A percentile compares a stretch with the other conserved stretches of the same genome.
phyloP scores from a whole-genome alignment of 2,113 vertebrate species.

The Illadopsis cleaveri region DNA sequence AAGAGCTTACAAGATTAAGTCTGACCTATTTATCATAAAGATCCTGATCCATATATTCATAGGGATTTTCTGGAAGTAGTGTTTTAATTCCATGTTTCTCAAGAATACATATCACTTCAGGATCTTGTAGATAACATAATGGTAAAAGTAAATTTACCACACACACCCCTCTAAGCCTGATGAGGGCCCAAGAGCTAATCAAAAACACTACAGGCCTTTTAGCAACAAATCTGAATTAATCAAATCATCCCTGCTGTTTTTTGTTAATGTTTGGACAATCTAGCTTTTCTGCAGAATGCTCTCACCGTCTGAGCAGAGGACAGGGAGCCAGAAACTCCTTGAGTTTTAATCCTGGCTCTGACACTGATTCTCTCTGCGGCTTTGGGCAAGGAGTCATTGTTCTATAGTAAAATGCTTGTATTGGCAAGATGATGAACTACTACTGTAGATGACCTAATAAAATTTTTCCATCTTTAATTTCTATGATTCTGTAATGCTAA shows the following conservation, averaged over 20 bases:
- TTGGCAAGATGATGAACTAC: slow-evolving; percentile 62
- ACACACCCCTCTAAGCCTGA: slow-evolving; percentile 14
- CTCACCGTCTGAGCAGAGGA: background rate
- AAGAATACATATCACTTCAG: background rate
- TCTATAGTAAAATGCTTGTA: slow-evolving; percentile 71
- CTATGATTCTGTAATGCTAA: slow-evolving; percentile 35
- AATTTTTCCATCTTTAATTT: slow-evolving; percentile 68
- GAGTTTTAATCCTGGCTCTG: slow-evolving; percentile 46
- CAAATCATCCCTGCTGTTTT: slow-evolving; percentile 60
- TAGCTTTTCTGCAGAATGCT: slow-evolving; percentile 47
- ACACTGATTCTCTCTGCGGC: slow-evolving; percentile 26
- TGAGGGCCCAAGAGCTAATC: slow-evolving; percentile 48
- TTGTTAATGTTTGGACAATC: slow-evolving; percentile 65
- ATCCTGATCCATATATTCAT: background rate
- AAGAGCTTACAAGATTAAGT: background rate
- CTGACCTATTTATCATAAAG: slow-evolving; percentile 1
- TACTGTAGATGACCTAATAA: slow-evolving; percentile 69
- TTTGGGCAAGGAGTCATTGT: slow-evolving; percentile 56
- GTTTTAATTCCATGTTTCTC: slow-evolving; percentile 5
- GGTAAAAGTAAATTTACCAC: slow-evolving; percentile 30
- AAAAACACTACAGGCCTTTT: slow-evolving; percentile 59
- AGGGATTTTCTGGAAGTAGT: background rate
- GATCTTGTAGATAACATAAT: background rate
- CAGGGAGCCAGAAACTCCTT: slow-evolving; percentile 19
- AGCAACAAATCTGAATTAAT: slow-evolving; percentile 53